Conservation (phyloP, 2,797 vertebrate species). For the Sebastolobus alascanus region DNA sequence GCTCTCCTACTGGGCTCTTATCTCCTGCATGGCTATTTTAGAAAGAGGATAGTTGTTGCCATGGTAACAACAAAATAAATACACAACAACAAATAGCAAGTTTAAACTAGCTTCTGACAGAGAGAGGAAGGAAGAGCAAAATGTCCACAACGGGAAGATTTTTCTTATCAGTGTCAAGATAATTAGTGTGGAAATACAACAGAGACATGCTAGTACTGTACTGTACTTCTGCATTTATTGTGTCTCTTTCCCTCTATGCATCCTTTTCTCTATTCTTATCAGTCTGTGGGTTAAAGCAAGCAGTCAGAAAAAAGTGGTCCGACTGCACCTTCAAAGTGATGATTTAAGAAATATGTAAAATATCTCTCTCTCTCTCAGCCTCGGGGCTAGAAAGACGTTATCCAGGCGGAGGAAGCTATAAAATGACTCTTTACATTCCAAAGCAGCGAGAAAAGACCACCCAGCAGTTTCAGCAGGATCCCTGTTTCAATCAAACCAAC, state of each 20-base stretch:
- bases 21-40: neutral
- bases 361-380: constrained; percentile 21
- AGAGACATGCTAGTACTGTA: no score
- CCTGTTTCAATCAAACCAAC: constrained; percentile 52
- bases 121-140: neutral
- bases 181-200: neutral
- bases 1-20: neutral
- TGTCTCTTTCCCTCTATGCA: no score
- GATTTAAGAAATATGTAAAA: constrained; percentile 8
- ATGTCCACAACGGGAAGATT: neutral
- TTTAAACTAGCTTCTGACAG: neutral
- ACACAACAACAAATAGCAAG: neutral
- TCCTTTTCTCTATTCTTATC: neutral
- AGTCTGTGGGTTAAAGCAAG: neutral
- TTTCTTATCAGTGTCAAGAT: neutral
- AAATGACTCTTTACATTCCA: constrained; percentile 29
- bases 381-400: neutral
- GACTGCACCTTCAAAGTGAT: neutral
- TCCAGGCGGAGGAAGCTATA: constrained; percentile 1
- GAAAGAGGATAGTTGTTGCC: neutral
- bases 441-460: constrained; percentile 3
- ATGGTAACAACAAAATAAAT: neutral
- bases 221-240: no score
- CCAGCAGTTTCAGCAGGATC: constrained; percentile 24
- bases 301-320: neutral